Base-by-base conservation (phyloP, 2,797 vertebrate genomes). In the Phaenicophaeus curvirostris region DNA sequence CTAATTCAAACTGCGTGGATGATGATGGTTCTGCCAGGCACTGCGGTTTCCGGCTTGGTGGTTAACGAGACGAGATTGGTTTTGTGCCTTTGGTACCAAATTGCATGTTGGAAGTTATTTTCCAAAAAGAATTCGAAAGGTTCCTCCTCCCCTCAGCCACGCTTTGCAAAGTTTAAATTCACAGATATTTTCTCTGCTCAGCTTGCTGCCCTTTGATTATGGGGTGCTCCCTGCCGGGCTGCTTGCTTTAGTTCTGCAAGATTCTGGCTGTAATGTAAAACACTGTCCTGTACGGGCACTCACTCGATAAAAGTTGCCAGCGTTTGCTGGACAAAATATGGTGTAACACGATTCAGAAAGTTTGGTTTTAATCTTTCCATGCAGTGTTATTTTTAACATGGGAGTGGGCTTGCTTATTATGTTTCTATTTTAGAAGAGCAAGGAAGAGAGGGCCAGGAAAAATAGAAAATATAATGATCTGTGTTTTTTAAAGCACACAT, bases 281-380 rank as follows among this genome's bases (percentile, higher is more conserved):
- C 27, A 5, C 8, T 71, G 8, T 62, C 24, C 21, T 42, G 3
- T 39, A 10, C 0, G 0, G 37, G 23, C 13, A 5, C 11, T 42
- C 46, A 9, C 24, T 54, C 18, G 15, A 1, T 62, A 13, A 24
- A 18, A 6, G 8, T 44, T 84, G 42, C 54, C 75, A 1, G 17
- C 18, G 41, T 86, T 71, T 85, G 42, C 46, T 58, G 85, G 33
- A 30, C 67, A 76, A 76, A 74, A 80, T 7, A 2, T 9, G 33
- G 16, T n/a, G 12, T 16, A 50, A 51, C 0, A 2, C 2, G 2
- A 12, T 72, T 66, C 54, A 71, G 67, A 30, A 69, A 42, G 23
- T 53, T 87, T 74, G 65, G 1, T n/a, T 89, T 65, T 74, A 54
- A 57, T 68, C 28, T 58, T 51, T 76, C 35, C 0, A 4, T 46